Evolutionary conservation across 2,797 vertebrate species (phyloP).

Genomic region (Hippoglossus hippoglossus): DNA sequence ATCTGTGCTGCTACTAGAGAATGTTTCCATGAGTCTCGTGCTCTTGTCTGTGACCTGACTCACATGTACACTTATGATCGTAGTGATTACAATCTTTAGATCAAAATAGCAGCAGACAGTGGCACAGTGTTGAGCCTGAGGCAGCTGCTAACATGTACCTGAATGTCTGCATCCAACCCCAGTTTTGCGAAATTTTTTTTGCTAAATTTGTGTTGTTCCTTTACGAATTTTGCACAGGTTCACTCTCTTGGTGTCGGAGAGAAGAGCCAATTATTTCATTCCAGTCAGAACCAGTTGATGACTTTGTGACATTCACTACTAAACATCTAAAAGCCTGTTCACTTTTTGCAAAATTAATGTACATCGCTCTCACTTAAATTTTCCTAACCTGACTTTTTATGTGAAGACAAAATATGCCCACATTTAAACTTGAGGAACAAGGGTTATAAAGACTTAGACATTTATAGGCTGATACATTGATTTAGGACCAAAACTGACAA

Average conservation of each 20-base stretch:
- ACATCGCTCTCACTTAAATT: too few species aligned
- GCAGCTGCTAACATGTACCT: conserved; percentile 74
- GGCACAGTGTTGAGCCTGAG: conserved; percentile 79
- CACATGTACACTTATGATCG: conserved; percentile 56
- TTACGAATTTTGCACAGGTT: conserved; percentile 3
- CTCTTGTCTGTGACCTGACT: conserved; percentile 67
- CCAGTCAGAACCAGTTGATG: conserved; percentile 26
- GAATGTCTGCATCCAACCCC: conserved; percentile 76
- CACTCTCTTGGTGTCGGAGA: neutral
- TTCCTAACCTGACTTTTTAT: too few species aligned
- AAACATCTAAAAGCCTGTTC: neutral
- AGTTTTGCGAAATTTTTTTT: conserved; percentile 73
- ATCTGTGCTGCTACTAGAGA: conserved; percentile 75
- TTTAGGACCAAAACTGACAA: too few species aligned
- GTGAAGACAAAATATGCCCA: too few species aligned
- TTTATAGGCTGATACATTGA: too few species aligned
- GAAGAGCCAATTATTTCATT: conserved; percentile 17
- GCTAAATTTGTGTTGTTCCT: too few species aligned
- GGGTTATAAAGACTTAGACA: too few species aligned
- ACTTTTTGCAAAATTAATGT: too few species aligned
- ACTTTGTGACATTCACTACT: conserved; percentile 11
- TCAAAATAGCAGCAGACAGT: conserved; percentile 74
- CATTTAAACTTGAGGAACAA: too few species aligned
- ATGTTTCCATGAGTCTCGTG: conserved; percentile 73
- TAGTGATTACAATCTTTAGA: conserved; percentile 63